Conservation (phyloP, 2,113 vertebrate species). For the Thamnaconus septentrionalis region DNA sequence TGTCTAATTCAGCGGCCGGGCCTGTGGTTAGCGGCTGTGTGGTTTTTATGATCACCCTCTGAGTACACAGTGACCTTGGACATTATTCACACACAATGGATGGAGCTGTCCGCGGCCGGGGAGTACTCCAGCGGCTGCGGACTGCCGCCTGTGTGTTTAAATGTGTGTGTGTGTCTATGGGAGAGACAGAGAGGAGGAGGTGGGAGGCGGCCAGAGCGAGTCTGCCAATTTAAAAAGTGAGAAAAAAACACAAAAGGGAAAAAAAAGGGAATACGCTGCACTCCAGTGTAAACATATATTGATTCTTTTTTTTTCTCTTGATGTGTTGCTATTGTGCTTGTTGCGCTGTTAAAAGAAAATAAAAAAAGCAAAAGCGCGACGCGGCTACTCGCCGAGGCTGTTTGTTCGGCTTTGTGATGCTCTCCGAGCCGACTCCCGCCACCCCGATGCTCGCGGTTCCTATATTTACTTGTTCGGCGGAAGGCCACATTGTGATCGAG, state of each 20-base stretch:
- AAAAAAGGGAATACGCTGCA: slow-evolving; percentile 18
- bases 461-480: no score
- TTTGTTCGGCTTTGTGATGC: no score
- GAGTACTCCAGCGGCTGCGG: slow-evolving; percentile 51
- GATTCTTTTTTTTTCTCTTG: not conserved
- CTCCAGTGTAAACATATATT: slow-evolving; percentile 5
- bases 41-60: slow-evolving; percentile 75
- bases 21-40: slow-evolving; percentile 66
- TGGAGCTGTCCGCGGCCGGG: slow-evolving; percentile 66
- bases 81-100: slow-evolving; percentile 74
- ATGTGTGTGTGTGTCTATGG: slow-evolving; percentile 14
- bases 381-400: no score
- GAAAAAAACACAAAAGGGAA: slow-evolving; percentile 36
- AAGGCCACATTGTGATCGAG: no score
- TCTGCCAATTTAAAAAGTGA: slow-evolving; percentile 56
- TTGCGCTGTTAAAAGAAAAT: no score
- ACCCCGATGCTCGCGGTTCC: no score
- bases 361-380: no score
- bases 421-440: no score
- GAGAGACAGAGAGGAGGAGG: slow-evolving; percentile 1
- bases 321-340: not conserved
- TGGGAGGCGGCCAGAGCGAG: slow-evolving; percentile 43
- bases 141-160: slow-evolving; percentile 13
- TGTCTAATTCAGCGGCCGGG: slow-evolving; percentile 63
- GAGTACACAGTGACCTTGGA: slow-evolving; percentile 73